Conservation (phyloP, 2,888 invertebrate species). For the Tinea pellionella region DNA sequence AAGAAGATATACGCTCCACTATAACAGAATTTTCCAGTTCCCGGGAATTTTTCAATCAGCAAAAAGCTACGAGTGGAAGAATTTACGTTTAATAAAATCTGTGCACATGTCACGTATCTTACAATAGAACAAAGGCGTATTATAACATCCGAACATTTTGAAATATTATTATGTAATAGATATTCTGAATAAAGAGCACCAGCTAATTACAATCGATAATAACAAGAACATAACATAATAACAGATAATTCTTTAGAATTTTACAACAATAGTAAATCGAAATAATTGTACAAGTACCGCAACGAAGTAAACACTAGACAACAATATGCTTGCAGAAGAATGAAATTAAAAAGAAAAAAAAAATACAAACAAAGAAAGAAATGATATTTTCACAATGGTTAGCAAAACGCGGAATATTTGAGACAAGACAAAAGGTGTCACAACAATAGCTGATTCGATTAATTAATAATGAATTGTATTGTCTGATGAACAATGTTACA, state of each 20-base stretch:
- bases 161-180: no score
- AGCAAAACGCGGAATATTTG: background rate
- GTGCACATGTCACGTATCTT: background rate
- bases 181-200: no score
- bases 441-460: background rate
- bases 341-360: background rate
- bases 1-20: background rate
- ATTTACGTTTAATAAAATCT: constrained; percentile 33
- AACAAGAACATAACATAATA: no score
- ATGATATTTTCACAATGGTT: background rate
- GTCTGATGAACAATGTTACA: background rate
- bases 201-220: no score
- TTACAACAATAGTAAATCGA: no score
- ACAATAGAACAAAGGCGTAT: background rate
- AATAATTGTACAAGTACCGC: background rate
- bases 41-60: constrained; percentile 42
- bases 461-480: constrained; percentile 7
- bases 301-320: background rate
- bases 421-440: constrained; percentile 2
- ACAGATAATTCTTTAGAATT: background rate
- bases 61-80: constrained; percentile 28
- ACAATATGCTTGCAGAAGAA: background rate
- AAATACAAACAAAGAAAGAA: background rate
- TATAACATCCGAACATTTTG: background rate
- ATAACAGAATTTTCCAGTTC: constrained; percentile 1